phyloP scores from a whole-genome alignment of 2,888 invertebrate species.

The Synanthedon tipuliformis region DNA sequence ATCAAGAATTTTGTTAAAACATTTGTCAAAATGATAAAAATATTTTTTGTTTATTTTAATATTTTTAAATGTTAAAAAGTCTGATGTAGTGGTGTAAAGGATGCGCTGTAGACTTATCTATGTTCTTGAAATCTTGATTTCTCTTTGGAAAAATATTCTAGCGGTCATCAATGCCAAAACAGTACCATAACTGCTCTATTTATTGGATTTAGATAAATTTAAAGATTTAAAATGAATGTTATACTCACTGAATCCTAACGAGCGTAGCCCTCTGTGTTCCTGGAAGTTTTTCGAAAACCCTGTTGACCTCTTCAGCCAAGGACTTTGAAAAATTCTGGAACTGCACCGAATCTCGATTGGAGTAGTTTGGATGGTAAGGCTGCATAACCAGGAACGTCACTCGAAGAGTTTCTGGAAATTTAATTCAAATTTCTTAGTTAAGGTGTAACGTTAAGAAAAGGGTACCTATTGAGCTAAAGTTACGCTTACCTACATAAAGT shows the following conservation, averaged over 20 bases:
- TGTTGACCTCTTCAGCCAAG: conserved; percentile 70
- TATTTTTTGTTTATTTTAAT: neutral
- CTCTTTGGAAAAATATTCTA: too few relatives aligned
- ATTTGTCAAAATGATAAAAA: neutral
- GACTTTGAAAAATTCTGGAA: conserved; percentile 72
- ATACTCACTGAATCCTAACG: conserved; percentile 77
- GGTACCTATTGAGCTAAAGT: too few relatives aligned
- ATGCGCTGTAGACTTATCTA: too few relatives aligned
- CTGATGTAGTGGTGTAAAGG: neutral
- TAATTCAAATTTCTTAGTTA: neutral
- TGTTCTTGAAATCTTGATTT: too few relatives aligned
- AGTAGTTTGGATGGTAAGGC: conserved; percentile 69
- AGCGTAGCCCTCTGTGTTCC: conserved; percentile 74
- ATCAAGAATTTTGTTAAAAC: neutral
- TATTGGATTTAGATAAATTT: too few relatives aligned
- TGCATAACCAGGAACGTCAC: conserved; percentile 72
- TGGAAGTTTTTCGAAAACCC: conserved; percentile 58
- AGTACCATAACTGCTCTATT: too few relatives aligned
- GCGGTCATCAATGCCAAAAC: too few relatives aligned
- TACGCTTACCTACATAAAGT: too few relatives aligned
- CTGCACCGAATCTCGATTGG: conserved; percentile 68
- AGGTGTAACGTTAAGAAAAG: too few relatives aligned
- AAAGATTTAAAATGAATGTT: neutral
- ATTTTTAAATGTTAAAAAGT: neutral
- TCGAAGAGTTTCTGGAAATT: conserved; percentile 50